Percentiles rank a stretch among this genome's conserved stretches.
phyloP scores from a whole-genome alignment of 92 coral and sea anemone genomes.

The Montipora capitata region DNA sequence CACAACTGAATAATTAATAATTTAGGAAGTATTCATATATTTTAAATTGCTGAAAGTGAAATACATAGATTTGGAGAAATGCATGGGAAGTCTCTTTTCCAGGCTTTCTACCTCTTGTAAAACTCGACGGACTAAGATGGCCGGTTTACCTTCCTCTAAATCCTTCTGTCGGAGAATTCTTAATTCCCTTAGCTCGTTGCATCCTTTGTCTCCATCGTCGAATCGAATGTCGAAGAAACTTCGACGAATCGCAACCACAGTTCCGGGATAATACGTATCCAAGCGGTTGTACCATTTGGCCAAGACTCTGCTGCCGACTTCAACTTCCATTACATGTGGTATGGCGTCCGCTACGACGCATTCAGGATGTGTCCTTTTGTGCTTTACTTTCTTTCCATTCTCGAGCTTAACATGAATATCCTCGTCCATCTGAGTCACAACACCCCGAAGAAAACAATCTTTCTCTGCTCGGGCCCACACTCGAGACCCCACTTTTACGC shows the following conservation, averaged over 20 bases:
- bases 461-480: conserved; percentile 96
- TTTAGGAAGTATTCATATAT: too few relatives aligned
- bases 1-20: too few relatives aligned
- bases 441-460: conserved; percentile 88
- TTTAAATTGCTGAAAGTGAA: too few relatives aligned
- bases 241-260: conserved; percentile 78
- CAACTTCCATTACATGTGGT: conserved; percentile 90
- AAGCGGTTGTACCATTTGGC: conserved; percentile 93
- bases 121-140: too few relatives aligned
- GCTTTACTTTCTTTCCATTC: conserved; percentile 87
- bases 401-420: conserved; percentile 91
- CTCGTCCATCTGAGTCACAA: conserved; percentile 88
- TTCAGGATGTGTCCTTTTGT: conserved; percentile 78
- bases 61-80: too few relatives aligned
- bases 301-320: conserved; percentile 87
- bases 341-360: conserved; percentile 85
- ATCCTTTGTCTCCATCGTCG: conserved; percentile 97
- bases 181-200: conserved; percentile 85
- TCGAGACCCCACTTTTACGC: conserved; percentile 86
- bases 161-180: conserved; percentile 83
- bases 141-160: conserved; percentile 66
- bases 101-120: background rate
- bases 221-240: conserved; percentile 82
- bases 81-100: too few relatives aligned
- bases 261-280: conserved; percentile 91